Evolutionary conservation across 2,113 vertebrate species (phyloP).

Genomic region (Tympanuchus pallidicinctus): DNA sequence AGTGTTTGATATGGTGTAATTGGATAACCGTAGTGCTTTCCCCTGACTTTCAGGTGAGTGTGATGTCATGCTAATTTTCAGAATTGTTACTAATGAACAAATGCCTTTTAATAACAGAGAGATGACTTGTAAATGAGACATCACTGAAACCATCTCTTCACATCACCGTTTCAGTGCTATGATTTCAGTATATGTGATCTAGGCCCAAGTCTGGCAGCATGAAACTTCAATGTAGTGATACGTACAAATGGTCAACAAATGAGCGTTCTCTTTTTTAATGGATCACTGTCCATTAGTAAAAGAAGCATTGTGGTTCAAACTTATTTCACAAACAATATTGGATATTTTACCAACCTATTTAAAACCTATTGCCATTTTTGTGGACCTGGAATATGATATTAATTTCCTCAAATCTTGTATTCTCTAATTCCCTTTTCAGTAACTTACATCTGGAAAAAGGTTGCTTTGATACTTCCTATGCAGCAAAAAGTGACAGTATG

Average conservation of each 20-base stretch:
- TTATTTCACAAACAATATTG: neutral
- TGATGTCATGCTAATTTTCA: neutral
- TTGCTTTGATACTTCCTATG: neutral
- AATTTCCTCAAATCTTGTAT: neutral
- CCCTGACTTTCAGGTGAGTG: neutral
- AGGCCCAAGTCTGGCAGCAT: neutral
- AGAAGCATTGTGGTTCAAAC: neutral
- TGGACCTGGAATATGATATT: neutral
- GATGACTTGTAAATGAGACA: neutral
- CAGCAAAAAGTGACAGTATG: neutral
- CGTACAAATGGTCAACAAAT: neutral
- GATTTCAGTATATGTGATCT: neutral
- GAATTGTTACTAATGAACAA: neutral
- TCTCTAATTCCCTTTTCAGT: neutral
- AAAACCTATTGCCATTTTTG: neutral
- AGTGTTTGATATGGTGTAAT: neutral
- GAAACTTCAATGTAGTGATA: neutral
- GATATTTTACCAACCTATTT: neutral
- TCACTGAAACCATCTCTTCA: neutral
- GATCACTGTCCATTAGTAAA: neutral
- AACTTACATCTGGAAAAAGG: neutral
- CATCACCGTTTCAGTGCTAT: rapidly evolving
- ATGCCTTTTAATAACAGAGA: neutral
- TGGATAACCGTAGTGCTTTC: neutral
- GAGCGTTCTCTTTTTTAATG: neutral